These are phyloP conservation scores for Caradrina clavipalpis DNA, from an alignment of 2,888 invertebrate genomes.

Conservation along the genomic window DNA sequence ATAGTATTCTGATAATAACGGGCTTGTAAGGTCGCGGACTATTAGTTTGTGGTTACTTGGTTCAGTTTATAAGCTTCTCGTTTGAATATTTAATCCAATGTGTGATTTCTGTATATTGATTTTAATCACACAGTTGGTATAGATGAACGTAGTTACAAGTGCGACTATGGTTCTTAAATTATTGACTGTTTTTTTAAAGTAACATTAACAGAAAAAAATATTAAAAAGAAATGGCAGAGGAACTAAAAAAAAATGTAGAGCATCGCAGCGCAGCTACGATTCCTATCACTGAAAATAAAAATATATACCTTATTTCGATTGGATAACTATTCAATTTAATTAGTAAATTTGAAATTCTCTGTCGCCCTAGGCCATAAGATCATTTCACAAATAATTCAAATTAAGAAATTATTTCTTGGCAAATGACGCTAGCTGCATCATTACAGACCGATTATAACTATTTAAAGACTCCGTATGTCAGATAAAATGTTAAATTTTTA, in stretches of 20 bases:
- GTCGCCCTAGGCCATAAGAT: no score
- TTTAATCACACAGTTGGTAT: neutral
- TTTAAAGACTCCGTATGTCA: neutral
- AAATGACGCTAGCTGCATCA: neutral
- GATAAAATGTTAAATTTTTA: neutral
- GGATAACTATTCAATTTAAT: no score
- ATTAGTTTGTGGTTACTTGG: neutral
- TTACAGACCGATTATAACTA: neutral
- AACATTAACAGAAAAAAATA: neutral
- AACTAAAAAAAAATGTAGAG: no score
- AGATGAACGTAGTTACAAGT: neutral
- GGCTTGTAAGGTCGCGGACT: constrained; percentile 28
- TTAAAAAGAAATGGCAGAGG: neutral
- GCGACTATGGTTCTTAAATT: neutral
- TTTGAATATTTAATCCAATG: neutral
- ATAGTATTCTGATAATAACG: constrained; percentile 54
- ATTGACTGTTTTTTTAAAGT: neutral
- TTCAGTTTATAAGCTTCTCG: neutral
- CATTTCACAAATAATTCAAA: neutral
- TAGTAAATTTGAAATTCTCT: no score
- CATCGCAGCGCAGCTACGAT: no score
- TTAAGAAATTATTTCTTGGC: neutral
- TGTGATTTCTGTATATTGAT: neutral
- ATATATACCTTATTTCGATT: no score
- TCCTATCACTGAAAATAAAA: no score